Evolutionary conservation across 2,797 vertebrate genomes (phyloP).

Genomic region (Protosalanx chinensis): DNA sequence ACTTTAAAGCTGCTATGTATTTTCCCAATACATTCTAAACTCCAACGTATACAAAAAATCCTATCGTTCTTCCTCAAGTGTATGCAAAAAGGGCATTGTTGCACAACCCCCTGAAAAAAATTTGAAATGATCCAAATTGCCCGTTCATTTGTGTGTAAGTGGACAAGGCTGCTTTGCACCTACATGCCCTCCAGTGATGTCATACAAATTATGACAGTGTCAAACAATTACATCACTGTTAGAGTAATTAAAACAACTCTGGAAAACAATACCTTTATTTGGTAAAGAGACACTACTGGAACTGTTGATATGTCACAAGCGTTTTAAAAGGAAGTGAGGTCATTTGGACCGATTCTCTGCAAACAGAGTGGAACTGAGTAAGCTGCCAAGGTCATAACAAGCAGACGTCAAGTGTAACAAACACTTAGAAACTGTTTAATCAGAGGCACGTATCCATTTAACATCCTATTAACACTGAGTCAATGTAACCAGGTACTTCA

Average conservation of each 20-base stretch:
- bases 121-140: no score
- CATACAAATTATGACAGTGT: not conserved
- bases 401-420: not conserved
- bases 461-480: not conserved
- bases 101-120: no score
- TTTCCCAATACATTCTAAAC: no score
- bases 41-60: no score
- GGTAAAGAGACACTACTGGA: conserved; percentile 23
- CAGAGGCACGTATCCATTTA: conserved; percentile 11
- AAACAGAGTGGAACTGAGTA: conserved; percentile 6
- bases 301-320: not conserved
- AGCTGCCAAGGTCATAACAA: conserved; percentile 11
- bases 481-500: not conserved
- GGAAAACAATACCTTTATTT: conserved; percentile 40
- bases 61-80: no score
- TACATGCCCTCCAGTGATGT: not conserved
- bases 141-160: no score
- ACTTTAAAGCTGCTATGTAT: no score
- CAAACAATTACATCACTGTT: not conserved
- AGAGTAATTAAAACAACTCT: not conserved
- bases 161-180: no score
- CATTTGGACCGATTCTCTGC: conserved; percentile 20
- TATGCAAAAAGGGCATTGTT: no score
- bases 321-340: conserved; percentile 5
- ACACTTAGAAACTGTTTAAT: not conserved